Conservation (phyloP, 2,113 vertebrate species). For the Ploceus nigricollis region DNA sequence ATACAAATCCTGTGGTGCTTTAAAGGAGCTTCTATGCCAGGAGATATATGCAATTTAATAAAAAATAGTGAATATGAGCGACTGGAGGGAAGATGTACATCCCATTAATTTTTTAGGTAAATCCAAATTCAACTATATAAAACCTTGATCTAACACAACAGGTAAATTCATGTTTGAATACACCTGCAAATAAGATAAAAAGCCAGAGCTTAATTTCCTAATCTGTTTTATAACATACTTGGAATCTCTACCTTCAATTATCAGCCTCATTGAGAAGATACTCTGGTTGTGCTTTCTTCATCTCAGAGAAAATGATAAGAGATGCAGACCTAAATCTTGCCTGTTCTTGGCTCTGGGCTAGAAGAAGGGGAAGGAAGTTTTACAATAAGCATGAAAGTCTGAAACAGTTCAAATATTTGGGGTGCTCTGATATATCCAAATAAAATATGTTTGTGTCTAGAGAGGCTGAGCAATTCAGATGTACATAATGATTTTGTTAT, state of each 20-base stretch:
- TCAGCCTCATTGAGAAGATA: not conserved
- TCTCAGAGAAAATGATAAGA: rapidly evolving
- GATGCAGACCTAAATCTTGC: not conserved
- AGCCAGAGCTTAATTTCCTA: not conserved
- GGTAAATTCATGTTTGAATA: not conserved
- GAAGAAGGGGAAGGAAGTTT: not conserved
- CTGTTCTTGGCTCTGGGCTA: not conserved
- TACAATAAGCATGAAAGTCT: not conserved
- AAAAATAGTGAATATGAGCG: not conserved
- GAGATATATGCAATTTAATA: not conserved
- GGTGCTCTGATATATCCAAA: not conserved
- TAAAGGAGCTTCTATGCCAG: not conserved
- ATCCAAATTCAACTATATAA: not conserved
- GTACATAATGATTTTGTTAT: not conserved
- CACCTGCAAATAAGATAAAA: not conserved
- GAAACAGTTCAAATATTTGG: not conserved
- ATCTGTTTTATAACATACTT: not conserved
- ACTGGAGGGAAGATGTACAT: not conserved
- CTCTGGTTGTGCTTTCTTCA: not conserved
- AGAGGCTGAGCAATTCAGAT: not conserved
- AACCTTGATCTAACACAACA: not conserved
- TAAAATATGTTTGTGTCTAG: not conserved
- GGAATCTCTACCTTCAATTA: not conserved
- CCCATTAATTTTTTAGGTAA: not conserved
- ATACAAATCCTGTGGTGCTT: not conserved